A percentile compares a stretch with the other conserved stretches of the same genome.
These are phyloP conservation scores for Troilus luridus DNA, from an alignment of 2,888 invertebrate genomes.

Conservation along the genomic window DNA sequence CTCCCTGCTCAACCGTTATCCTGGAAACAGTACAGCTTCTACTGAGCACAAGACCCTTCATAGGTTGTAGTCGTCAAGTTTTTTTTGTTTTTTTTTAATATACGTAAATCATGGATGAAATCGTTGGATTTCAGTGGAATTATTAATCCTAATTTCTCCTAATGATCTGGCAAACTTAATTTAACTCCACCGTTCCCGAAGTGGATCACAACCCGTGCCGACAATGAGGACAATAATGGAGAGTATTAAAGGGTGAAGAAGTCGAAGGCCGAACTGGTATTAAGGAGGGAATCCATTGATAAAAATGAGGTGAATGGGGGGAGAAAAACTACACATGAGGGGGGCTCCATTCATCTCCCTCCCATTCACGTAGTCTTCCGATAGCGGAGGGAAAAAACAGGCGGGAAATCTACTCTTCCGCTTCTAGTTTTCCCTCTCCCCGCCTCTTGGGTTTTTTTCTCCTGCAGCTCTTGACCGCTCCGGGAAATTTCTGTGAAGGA, in stretches of 20 bases:
- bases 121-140: not conserved
- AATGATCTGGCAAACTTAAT: not conserved
- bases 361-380: slow-evolving; percentile 48
- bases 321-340: slow-evolving; percentile 57
- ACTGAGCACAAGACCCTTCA: no score
- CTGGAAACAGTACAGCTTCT: no score
- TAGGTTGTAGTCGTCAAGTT: no score
- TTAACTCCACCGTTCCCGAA: not conserved
- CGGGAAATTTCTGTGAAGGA: not conserved
- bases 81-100: not conserved
- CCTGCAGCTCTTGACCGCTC: slow-evolving; percentile 5
- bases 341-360: slow-evolving; percentile 48
- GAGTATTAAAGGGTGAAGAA: slow-evolving; percentile 48
- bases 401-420: slow-evolving; percentile 49
- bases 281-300: slow-evolving; percentile 55
- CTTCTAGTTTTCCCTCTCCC: slow-evolving; percentile 27
- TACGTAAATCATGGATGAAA: not conserved
- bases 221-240: slow-evolving; percentile 42
- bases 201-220: slow-evolving; percentile 30
- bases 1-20: no score
- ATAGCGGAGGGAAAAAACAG: slow-evolving; percentile 44
- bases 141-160: not conserved
- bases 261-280: slow-evolving; percentile 31
- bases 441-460: not conserved
- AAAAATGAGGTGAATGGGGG: slow-evolving; percentile 51